Evolutionary conservation across 2,797 vertebrate genomes (phyloP).

Genomic region (Halcyon chelicuti): DNA sequence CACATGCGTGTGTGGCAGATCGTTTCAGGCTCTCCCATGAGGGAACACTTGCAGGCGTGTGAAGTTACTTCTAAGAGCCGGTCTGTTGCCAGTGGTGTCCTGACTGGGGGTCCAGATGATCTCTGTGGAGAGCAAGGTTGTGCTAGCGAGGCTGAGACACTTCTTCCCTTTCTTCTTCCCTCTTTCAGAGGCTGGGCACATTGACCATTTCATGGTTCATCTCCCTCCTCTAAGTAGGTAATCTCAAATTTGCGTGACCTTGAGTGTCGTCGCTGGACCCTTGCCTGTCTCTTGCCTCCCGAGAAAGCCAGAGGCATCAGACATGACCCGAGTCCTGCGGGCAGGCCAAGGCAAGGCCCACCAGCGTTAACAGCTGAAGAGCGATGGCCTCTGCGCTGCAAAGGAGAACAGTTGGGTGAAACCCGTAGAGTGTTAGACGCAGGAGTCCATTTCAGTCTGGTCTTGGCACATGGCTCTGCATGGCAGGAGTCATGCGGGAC

Average conservation of each 20-base stretch:
- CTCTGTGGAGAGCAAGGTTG: background rate
- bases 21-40: background rate
- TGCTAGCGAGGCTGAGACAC: background rate
- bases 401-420: background rate
- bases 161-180: background rate
- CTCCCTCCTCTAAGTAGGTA: background rate
- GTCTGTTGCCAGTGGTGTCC: accelerated
- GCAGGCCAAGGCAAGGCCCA: background rate
- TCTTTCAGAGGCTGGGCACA: accelerated
- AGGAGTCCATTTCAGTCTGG: background rate
- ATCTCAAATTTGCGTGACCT: background rate
- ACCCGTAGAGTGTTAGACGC: background rate
- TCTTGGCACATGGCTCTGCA: background rate
- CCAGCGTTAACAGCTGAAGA: background rate
- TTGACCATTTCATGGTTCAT: background rate
- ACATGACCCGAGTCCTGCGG: accelerated
- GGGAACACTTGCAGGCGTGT: accelerated
- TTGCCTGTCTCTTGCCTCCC: background rate
- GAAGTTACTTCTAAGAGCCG: too few relatives aligned
- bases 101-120: too few relatives aligned
- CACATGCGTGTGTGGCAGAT: accelerated
- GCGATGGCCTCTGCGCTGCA: accelerated
- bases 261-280: background rate
- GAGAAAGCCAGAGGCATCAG: background rate
- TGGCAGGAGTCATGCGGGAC: background rate